Base-by-base conservation (phyloP, 1,140 invertebrate genomes). In the Argopecten irradians region DNA sequence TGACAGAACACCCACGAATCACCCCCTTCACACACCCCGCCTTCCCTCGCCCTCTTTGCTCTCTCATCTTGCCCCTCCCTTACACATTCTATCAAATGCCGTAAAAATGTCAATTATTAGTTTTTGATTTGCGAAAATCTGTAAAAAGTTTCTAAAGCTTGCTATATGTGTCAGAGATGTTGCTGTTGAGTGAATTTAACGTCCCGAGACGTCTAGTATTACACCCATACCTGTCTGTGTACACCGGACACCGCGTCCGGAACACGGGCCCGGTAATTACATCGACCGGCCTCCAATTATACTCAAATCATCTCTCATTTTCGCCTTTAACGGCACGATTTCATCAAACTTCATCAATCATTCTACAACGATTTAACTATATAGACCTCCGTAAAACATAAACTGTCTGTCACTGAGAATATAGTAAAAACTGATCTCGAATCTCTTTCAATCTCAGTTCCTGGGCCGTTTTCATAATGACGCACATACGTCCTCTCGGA, bases 21-120 rank as follows among this genome's bases (percentile, higher is more conserved):
- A 39, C 1, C 55, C 28, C 55, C n/a, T n/a, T n/a, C 55, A 71
- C 55, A 71, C 14, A 71, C 22, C 55, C 22, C 16, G 22, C 55
- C 5, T 71, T 8, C 16, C 8, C n/a, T n/a, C 55, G 8, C 55
- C 55, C n/a, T 71, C 55, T n/a, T 71, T 3, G 2, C 43, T 2
- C 43, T 19, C 19, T 46, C 43, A 11, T 19, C 43, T 46, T 19
- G 19, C 43, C 43, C 43, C 43, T 46, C 55, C 55, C 28, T 28
- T 71, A 22, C 22, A 71, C 55, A 28, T 71, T n/a, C n/a, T n/a
- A 11, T 7, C 55, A 71, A n/a, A 22, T 71, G 55, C 28, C 28
- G 55, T 71, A 71, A 71, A 46, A 71, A 71, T 71, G n/a, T 71
- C 55, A n/a, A n/a, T 28, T 71, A 71, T n/a, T 28, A 71, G 55